phyloP scores from a whole-genome alignment of 2,888 invertebrate genomes.

The Xestia ashworthii region DNA sequence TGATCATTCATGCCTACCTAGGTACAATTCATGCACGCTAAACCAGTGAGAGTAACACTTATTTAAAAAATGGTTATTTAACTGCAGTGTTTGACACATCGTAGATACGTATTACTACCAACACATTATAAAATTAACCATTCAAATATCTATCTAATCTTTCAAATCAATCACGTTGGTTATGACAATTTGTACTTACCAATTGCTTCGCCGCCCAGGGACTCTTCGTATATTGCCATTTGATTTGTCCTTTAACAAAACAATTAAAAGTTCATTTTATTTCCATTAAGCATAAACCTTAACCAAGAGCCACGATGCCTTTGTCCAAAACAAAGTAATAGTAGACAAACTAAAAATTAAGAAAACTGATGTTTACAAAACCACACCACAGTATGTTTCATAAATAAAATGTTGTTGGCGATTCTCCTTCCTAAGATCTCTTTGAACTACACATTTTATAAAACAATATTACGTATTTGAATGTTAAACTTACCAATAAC shows the following conservation, averaged over 20 bases:
- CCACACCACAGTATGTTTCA: not conserved
- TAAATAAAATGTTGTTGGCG: not conserved
- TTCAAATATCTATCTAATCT: slow-evolving; percentile 3
- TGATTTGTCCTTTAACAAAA: slow-evolving; percentile 82
- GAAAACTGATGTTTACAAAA: not conserved
- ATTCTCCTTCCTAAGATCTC: too few species aligned
- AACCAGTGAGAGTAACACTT: not conserved
- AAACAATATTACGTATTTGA: not conserved
- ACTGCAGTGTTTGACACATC: not conserved
- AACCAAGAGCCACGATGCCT: not conserved
- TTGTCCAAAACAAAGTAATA: not conserved
- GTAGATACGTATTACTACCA: not conserved
- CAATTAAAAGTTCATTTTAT: slow-evolving; percentile 41
- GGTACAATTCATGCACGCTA: not conserved
- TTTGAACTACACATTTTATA: too few species aligned
- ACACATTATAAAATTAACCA: not conserved
- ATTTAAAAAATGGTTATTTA: not conserved
- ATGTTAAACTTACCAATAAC: slow-evolving; percentile 91
- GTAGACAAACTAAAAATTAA: not conserved
- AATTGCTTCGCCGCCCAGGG: slow-evolving; percentile 72
- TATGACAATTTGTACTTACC: slow-evolving; percentile 72
- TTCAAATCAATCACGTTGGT: not conserved
- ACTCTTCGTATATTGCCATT: slow-evolving; percentile 82
- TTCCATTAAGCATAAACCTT: not conserved
- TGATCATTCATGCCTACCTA: not conserved